Conservation (phyloP, 2,113 vertebrate species). For the Telmatochromis sp. region DNA sequence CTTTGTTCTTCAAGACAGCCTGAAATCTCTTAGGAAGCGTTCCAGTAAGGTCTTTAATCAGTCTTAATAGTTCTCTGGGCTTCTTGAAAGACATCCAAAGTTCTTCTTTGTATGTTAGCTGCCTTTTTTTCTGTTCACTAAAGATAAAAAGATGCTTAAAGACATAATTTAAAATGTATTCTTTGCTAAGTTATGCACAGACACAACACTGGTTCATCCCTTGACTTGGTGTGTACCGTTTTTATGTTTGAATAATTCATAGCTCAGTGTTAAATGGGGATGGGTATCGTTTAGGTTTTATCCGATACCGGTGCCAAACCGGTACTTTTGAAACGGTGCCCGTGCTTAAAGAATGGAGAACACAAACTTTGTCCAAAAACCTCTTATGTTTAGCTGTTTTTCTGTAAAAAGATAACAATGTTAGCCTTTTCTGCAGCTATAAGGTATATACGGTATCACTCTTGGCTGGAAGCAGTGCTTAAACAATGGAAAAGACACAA, state of each 20-base stretch:
- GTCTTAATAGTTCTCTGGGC: neutral
- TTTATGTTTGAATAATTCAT: neutral
- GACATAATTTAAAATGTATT: neutral
- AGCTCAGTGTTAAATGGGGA: neutral
- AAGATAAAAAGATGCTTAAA: neutral
- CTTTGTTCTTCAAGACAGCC: neutral
- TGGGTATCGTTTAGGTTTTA: neutral
- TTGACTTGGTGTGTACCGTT: neutral
- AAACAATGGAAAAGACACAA: no score
- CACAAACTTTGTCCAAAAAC: neutral
- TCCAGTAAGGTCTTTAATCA: neutral
- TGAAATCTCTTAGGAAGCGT: neutral
- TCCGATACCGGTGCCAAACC: neutral
- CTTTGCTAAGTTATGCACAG: neutral
- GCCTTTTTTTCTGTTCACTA: neutral
- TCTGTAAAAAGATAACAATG: no score
- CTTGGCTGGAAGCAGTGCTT: no score
- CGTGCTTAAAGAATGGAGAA: neutral
- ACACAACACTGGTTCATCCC: neutral
- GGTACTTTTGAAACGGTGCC: neutral
- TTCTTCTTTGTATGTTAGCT: neutral
- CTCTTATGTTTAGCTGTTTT: neutral
- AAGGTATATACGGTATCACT: no score
- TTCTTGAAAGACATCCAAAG: neutral
- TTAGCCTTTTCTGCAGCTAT: no score